phyloP scores from a whole-genome alignment of 2,113 vertebrate genomes.

The Psammodynastes pulverulentus region DNA sequence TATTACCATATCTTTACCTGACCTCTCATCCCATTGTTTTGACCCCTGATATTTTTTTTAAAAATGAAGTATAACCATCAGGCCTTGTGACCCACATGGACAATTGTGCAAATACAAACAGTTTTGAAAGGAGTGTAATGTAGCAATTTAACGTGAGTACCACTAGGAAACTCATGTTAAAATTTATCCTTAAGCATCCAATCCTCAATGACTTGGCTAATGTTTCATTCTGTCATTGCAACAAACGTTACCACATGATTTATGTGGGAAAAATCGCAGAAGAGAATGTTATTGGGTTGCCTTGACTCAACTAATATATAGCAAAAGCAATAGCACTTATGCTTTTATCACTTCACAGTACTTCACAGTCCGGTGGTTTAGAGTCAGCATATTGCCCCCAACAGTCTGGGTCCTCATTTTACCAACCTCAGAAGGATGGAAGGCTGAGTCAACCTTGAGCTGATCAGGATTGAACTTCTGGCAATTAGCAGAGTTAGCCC shows the following conservation, averaged over 20 bases:
- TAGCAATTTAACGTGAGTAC: neutral
- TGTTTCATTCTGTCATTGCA: neutral
- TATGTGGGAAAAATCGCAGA: neutral
- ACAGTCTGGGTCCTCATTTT: neutral
- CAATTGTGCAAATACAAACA: neutral
- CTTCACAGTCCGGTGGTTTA: neutral
- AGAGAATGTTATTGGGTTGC: neutral
- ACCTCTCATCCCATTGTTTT: neutral
- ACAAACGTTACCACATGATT: neutral
- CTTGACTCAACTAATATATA: neutral
- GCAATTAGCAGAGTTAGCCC: neutral
- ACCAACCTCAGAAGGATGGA: neutral
- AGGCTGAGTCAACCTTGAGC: neutral
- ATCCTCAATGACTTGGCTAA: neutral
- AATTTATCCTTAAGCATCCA: neutral
- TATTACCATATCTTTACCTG: neutral
- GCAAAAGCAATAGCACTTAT: neutral
- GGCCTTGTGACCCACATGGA: neutral
- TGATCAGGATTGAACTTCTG: neutral
- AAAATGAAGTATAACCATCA: neutral
- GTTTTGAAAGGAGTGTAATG: neutral
- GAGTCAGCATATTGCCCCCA: neutral
- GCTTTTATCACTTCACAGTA: neutral
- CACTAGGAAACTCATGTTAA: neutral
- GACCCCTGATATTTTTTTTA: neutral